Evolutionary conservation across 2,797 vertebrate genomes (phyloP), one percentile per base, ranked within the genome.

Genomic region (Urocyon cinereoargenteus): DNA sequence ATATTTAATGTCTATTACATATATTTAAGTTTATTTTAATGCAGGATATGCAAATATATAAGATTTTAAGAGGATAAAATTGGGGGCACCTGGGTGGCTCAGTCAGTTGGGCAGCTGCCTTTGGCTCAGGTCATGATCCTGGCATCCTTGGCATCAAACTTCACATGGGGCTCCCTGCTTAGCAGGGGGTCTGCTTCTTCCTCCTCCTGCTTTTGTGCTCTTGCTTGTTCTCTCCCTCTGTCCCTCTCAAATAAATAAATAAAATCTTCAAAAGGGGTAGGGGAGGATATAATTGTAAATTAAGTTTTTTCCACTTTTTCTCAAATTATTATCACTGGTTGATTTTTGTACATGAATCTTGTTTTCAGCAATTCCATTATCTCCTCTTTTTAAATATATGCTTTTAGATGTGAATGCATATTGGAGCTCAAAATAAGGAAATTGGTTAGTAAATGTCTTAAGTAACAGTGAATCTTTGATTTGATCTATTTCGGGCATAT

Each of bases 281-380:
- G 40, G 40, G 40, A n/a, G 40, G 5, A n/a, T 89, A n/a, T 62
- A 90, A 62, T 82, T 86, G 0, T 73, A 91, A 81, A 59, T 89
- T 59, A 83, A 62, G 9, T 18, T 55, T 94, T 72, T 70, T 3
- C 24, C 3, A 10, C 26, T 51, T 96, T 93, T 91, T 24, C 24
- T 59, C 51, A 12, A 79, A 66, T 81, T 68, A 12, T 45, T 64
- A 4, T 75, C 75, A 59, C 40, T 90, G 62, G 55, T 24, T 79
- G 28, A 78, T 49, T 90, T 94, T 94, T 96, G 4, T 61, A 77
- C 94, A 53, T 90, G 90, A 72, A 86, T 78, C 34, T 96, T 94
- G n/a, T 96, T 94, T 96, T 59, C 34, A 92, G 28, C 88, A 90
- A 14, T 90, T 95, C 91, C 5, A 55, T 26, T 73, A 45, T 92